Percentiles rank a stretch among this genome's conserved stretches.
phyloP scores from a whole-genome alignment of 2,888 invertebrate genomes.

The Mystacides longicornis region DNA sequence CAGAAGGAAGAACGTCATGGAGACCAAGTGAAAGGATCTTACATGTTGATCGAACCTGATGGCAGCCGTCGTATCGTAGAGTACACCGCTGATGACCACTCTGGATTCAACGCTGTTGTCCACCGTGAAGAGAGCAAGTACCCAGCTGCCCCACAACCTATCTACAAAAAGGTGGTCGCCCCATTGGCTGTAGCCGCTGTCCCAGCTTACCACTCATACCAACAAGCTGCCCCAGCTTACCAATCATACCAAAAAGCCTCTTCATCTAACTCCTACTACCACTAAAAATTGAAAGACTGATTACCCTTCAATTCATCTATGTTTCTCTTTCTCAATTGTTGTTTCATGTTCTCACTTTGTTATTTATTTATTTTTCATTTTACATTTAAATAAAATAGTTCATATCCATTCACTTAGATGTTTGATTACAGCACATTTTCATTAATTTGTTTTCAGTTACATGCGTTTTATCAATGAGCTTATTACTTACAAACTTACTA shows the following conservation, averaged over 20 bases:
- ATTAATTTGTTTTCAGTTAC: too few species aligned
- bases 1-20: slow-evolving; percentile 42
- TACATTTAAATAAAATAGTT: too few species aligned
- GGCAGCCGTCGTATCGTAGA: slow-evolving; percentile 39
- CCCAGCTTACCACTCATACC: neutral
- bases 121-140: slow-evolving; percentile 31
- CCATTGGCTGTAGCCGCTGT: neutral
- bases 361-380: neutral
- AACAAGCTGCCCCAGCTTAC: neutral
- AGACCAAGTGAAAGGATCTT: slow-evolving; percentile 41
- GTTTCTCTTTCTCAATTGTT: neutral
- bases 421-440: too few species aligned
- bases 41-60: slow-evolving; percentile 44
- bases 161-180: slow-evolving; percentile 9
- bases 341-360: neutral
- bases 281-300: neutral
- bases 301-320: too few species aligned
- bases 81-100: slow-evolving; percentile 44
- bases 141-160: slow-evolving; percentile 18
- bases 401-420: too few species aligned
- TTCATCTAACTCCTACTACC: neutral
- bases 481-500: too few species aligned
- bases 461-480: too few species aligned
- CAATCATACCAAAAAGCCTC: slow-evolving; percentile 5
- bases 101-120: slow-evolving; percentile 47